These are phyloP conservation scores for Apoda limacodes DNA, from an alignment of 2,888 invertebrate species.

Conservation along the genomic window DNA sequence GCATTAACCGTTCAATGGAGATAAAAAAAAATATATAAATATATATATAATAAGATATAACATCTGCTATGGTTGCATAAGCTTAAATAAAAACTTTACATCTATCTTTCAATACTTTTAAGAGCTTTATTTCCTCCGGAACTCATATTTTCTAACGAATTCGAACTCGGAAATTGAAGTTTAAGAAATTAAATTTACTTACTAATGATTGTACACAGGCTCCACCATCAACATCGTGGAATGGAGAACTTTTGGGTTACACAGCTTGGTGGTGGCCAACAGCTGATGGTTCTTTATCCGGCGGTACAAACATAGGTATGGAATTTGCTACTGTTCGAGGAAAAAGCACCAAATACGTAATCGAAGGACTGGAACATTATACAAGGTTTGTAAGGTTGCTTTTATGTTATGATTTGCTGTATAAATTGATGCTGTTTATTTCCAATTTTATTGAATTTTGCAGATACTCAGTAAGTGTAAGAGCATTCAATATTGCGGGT, in stretches of 20 bases:
- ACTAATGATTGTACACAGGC: no score
- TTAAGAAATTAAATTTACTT: no score
- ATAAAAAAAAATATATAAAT: no score
- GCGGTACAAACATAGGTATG: constrained; percentile 53
- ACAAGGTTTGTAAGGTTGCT: constrained; percentile 74
- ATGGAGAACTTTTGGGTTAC: constrained; percentile 82
- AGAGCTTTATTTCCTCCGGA: no score
- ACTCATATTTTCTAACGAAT: no score
- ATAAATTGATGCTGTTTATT: neutral
- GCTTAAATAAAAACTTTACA: neutral
- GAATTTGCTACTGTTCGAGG: constrained; percentile 77
- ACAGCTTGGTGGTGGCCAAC: constrained; percentile 77
- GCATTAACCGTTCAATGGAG: no score
- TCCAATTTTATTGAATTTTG: constrained; percentile 12
- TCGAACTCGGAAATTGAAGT: no score
- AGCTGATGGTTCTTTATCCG: constrained; percentile 47
- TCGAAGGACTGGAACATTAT: constrained; percentile 82
- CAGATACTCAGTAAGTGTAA: constrained; percentile 84
- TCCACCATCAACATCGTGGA: constrained; percentile 77
- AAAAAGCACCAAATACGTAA: constrained; percentile 76
- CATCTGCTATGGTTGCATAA: no score
- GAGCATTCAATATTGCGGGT: constrained; percentile 88
- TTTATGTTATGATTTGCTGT: no score
- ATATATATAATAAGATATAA: no score
- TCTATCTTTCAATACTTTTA: no score